phyloP scores from a whole-genome alignment of 2,113 vertebrate species.

The Indicator maculatus region DNA sequence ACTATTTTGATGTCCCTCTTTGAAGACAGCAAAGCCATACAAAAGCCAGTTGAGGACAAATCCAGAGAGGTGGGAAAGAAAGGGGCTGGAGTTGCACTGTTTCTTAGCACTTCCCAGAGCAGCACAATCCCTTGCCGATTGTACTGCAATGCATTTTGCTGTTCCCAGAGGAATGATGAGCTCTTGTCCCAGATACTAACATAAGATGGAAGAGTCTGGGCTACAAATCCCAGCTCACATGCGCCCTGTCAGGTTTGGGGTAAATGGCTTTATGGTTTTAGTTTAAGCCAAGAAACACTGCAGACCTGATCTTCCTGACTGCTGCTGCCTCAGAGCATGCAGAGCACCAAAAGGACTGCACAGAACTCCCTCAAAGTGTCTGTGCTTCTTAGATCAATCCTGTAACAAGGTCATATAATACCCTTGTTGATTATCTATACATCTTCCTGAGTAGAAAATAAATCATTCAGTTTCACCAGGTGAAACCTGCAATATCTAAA shows the following conservation, averaged over 20 bases:
- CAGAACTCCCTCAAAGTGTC: neutral
- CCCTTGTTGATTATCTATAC: neutral
- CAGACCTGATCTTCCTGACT: neutral
- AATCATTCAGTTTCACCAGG: neutral
- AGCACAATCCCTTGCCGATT: neutral
- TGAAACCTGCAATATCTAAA: neutral
- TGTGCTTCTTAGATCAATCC: neutral
- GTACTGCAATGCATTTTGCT: neutral
- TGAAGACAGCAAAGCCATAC: fast-evolving
- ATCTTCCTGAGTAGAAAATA: neutral
- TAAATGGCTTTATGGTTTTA: neutral
- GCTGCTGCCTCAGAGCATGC: neutral
- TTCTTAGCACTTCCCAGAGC: neutral
- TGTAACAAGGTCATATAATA: neutral
- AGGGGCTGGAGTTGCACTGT: neutral
- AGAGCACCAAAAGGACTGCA: neutral
- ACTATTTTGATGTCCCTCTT: neutral
- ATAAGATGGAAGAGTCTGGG: neutral
- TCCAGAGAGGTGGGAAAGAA: neutral
- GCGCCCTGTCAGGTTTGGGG: neutral
- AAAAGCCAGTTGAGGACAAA: neutral
- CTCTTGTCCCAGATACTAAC: neutral
- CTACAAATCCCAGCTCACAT: neutral
- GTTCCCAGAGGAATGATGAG: neutral
- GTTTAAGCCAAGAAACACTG: neutral